phyloP scores from a whole-genome alignment of 2,888 invertebrate genomes.

The Pycnomerus fuliginosus region DNA sequence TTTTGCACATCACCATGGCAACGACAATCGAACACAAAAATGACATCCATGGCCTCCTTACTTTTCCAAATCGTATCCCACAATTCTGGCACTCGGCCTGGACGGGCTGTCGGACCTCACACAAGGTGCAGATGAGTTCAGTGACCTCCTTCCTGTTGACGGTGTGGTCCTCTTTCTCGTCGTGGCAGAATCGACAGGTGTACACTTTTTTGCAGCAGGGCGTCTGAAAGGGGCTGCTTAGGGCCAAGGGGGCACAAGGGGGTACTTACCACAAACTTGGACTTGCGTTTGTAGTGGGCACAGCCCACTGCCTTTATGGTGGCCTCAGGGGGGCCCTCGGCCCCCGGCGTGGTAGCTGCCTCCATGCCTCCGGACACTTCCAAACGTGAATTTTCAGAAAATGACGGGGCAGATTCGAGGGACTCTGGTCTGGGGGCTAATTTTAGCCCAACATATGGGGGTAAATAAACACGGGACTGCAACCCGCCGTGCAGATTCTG shows the following conservation, averaged over 20 bases:
- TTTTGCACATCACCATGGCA: too few relatives aligned
- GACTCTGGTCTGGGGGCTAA: too few relatives aligned
- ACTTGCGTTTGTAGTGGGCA: conserved; percentile 80
- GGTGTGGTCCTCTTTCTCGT: conserved; percentile 81
- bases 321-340: conserved; percentile 48
- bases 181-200: conserved; percentile 87
- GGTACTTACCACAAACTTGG: conserved; percentile 84
- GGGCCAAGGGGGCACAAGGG: too few relatives aligned
- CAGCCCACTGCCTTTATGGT: conserved; percentile 66
- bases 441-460: too few relatives aligned
- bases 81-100: conserved; percentile 78
- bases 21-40: too few relatives aligned
- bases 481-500: too few relatives aligned
- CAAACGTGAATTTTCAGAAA: too few relatives aligned
- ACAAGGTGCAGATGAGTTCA: conserved; percentile 79
- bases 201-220: conserved; percentile 89
- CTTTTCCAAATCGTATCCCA: conserved; percentile 77
- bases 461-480: too few relatives aligned
- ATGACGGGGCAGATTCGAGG: too few relatives aligned
- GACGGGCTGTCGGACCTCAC: conserved; percentile 77
- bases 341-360: conserved; percentile 43
- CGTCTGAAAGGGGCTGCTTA: too few relatives aligned
- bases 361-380: conserved; percentile 25
- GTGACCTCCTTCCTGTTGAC: conserved; percentile 81
- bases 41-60: conserved; percentile 36